Conservation (phyloP, 2,113 vertebrate species). For the Neomonachus schauinslandi region DNA sequence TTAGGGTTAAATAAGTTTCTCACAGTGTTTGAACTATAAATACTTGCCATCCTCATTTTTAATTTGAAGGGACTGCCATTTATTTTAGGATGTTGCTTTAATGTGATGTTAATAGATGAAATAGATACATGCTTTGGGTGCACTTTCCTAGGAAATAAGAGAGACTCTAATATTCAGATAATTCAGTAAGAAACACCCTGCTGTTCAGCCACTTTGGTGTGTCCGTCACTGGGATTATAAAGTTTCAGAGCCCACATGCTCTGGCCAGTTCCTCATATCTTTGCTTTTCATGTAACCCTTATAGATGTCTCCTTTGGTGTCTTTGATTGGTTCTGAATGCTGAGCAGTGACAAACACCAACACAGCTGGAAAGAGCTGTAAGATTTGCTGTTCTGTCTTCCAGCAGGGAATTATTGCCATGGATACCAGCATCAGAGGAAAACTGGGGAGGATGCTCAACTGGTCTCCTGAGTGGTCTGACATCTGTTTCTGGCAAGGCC, state of each 20-base stretch:
- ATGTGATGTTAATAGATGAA: neutral
- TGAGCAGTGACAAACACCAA: slow-evolving; percentile 63
- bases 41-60: neutral
- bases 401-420: slow-evolving; percentile 58
- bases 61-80: neutral
- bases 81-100: neutral
- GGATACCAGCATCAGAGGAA: slow-evolving; percentile 58
- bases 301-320: slow-evolving; percentile 56
- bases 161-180: neutral
- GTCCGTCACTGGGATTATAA: neutral
- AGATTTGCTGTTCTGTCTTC: slow-evolving; percentile 64
- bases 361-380: slow-evolving; percentile 73
- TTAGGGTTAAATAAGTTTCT: neutral
- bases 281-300: slow-evolving; percentile 56
- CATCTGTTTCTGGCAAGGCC: slow-evolving; percentile 61
- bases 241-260: neutral
- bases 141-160: neutral
- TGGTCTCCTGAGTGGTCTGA: slow-evolving; percentile 57
- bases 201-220: neutral
- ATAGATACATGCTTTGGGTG: neutral
- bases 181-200: neutral
- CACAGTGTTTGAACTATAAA: neutral
- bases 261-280: neutral
- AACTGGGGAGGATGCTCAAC: neutral
- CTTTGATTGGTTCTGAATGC: slow-evolving; percentile 66